phyloP scores from a whole-genome alignment of 1,140 invertebrate species.

The Mamestra configurata region DNA sequence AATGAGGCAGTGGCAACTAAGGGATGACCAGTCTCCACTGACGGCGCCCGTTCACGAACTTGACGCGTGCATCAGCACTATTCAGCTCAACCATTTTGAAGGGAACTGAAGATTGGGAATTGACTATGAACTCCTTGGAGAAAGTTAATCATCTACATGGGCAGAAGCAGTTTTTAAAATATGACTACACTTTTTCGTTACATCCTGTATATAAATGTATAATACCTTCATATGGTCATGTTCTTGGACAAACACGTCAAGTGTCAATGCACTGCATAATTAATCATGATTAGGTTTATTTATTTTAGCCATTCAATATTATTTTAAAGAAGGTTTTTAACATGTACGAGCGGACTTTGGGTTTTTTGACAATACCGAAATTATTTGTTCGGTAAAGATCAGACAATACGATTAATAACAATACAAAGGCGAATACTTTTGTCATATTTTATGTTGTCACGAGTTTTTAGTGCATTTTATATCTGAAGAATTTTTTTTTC shows the following conservation, averaged over 20 bases:
- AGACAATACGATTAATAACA: constrained; percentile 26
- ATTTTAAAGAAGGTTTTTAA: constrained; percentile 37
- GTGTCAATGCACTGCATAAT: constrained; percentile 31
- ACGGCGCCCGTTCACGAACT: too few species aligned
- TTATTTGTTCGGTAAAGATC: constrained; percentile 36
- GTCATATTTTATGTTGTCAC: background rate
- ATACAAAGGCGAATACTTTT: background rate
- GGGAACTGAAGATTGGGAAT: too few species aligned
- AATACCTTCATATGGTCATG: background rate
- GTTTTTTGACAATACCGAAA: constrained; percentile 15
- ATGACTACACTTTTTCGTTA: too few species aligned
- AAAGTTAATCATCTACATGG: too few species aligned
- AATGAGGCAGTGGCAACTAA: too few species aligned
- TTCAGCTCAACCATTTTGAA: too few species aligned
- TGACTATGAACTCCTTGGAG: too few species aligned
- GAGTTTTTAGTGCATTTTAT: background rate
- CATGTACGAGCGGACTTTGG: constrained; percentile 14
- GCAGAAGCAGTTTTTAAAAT: too few species aligned
- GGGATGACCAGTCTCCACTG: too few species aligned
- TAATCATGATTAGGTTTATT: constrained; percentile 39
- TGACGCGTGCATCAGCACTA: too few species aligned
- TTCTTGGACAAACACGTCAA: background rate
- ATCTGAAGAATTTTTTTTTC: background rate
- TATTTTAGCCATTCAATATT: constrained; percentile 39
- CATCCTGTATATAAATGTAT: too few species aligned